A percentile compares a stretch with the other conserved stretches of the same genome.
These are phyloP conservation scores for Peucedramus taeniatus DNA, from an alignment of 2,113 vertebrate genomes.

Conservation along the genomic window DNA sequence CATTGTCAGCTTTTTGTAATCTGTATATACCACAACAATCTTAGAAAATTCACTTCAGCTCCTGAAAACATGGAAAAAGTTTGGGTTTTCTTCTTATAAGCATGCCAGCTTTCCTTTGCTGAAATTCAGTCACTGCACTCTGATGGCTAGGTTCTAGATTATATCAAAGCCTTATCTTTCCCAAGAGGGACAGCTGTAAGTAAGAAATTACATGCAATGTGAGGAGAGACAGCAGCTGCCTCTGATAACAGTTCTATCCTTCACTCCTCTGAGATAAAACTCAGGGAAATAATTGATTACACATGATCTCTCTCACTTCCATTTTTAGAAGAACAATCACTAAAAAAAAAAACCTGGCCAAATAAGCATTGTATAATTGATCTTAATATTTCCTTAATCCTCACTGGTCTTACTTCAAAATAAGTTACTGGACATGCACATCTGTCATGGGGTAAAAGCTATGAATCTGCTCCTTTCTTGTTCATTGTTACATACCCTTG, in stretches of 20 bases:
- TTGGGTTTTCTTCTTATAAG: neutral
- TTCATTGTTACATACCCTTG: neutral
- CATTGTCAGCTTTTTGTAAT: neutral
- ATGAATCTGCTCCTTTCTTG: neutral
- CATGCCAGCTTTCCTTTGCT: neutral
- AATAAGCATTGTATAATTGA: neutral
- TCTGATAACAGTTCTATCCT: neutral
- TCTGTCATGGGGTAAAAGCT: neutral
- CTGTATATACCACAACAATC: neutral
- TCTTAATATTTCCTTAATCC: neutral
- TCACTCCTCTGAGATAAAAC: neutral
- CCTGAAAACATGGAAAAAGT: neutral
- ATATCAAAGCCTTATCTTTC: neutral
- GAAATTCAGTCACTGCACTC: neutral
- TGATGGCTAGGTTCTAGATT: neutral
- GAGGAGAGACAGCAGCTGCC: neutral
- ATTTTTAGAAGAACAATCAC: neutral
- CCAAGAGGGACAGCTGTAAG: neutral
- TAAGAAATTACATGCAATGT: neutral
- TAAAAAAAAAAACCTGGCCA: neutral
- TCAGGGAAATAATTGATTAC: neutral
- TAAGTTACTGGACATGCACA: neutral
- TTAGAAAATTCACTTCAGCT: neutral
- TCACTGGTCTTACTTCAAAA: neutral
- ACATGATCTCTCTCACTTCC: neutral